These are phyloP conservation scores for Rhingia campestris DNA, from an alignment of 2,888 invertebrate genomes.

Conservation along the genomic window DNA sequence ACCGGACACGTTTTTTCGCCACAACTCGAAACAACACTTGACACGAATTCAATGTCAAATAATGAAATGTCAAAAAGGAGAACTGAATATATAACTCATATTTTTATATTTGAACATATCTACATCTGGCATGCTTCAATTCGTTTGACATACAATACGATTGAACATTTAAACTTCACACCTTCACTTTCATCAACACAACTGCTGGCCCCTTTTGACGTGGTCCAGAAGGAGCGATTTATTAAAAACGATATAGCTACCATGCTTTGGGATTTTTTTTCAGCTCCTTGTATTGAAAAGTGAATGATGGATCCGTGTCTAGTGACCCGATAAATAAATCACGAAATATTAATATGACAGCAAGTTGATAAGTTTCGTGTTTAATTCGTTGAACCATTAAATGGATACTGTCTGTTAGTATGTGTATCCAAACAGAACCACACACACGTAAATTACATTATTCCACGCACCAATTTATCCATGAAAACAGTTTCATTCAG, in stretches of 20 bases:
- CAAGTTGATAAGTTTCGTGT: constrained; percentile 18
- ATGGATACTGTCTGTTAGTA: constrained; percentile 14
- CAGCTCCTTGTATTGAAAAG: constrained; percentile 9
- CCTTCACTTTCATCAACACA: no score
- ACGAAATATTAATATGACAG: constrained; percentile 12
- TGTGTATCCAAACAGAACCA: constrained; percentile 12
- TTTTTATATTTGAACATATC: no score
- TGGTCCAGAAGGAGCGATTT: constrained; percentile 6
- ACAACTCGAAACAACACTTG: no score
- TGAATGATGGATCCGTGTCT: constrained; percentile 14
- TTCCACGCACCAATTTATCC: constrained; percentile 43
- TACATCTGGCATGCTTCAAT: no score
- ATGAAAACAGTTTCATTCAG: constrained; percentile 25
- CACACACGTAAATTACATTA: constrained; percentile 36
- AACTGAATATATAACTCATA: no score
- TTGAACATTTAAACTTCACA: no score
- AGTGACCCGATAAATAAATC: constrained; percentile 36
- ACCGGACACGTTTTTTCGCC: no score
- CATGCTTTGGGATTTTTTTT: constrained; percentile 20
- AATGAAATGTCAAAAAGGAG: no score
- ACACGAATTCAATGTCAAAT: no score
- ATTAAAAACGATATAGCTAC: not conserved
- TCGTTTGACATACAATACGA: no score
- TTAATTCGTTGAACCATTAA: constrained; percentile 18
- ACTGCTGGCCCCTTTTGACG: no score